Evolutionary conservation across 2,113 vertebrate species (phyloP), one percentile per base, ranked within the genome.

Genomic region (Dasyornis broadbenti): DNA sequence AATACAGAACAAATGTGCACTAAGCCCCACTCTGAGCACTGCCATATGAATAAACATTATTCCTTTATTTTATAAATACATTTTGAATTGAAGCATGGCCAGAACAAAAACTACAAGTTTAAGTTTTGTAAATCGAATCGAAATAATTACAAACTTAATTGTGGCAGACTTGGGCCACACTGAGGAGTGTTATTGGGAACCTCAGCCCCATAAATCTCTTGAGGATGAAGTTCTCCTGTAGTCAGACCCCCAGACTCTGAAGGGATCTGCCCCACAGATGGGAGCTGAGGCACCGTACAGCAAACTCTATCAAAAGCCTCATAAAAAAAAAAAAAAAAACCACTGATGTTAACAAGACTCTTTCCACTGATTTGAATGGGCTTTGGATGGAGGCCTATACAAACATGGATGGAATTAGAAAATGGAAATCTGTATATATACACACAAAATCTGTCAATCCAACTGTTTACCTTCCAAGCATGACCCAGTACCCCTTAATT

Each of bases 321-420:
- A 53, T 63, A 82, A 94, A 95, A 78, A 60, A 52, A 94, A 84
- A 93, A 37, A 95, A 78, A 60, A 52, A 94, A 84, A 93, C n/a
- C 57, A 57, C 10, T 75, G 69, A 82, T 12, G 8, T 90, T 93
- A 95, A 93, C 61, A 91, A 63, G 87, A 26, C 59, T 60, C 39
- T 79, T 70, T 90, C 76, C 68, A 77, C 21, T 75, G 64, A 78
- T 75, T 66, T 77, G 64, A 76, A 37, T 12, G 53, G 60, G 61
- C 28, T 90, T 95, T 95, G 93, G 72, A 42, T 10, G 47, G 59
- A 37, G 21, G 76, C 82, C 85, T 86, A 15, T 23, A n/a, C 61
- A 94, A 93, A 93, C 44, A 93, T 49, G n/a, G 37, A 23, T 14
- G 37, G 82, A 54, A 89, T 86, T 82, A 79, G 60, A 71, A 90